Base-by-base conservation (phyloP, 1,140 invertebrate species). In the Triops longicaudatus region DNA sequence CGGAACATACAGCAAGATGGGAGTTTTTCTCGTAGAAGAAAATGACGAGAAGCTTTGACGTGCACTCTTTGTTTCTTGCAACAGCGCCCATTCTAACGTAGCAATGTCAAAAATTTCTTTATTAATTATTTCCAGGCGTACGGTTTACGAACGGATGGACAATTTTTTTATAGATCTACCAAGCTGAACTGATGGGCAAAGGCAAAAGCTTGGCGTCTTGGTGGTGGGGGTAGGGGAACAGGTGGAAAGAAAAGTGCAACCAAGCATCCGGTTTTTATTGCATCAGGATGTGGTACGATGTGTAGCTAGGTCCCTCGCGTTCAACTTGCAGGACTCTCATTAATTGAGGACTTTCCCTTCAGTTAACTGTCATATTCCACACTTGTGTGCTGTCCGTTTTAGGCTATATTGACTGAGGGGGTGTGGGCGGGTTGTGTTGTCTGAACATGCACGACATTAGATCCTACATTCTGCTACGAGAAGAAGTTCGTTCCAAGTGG, bases 231-330 rank as follows among this genome's bases (percentile, higher is more conserved):
- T 22, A 63, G 22, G 6, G 50, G 14, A 63, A 14, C 50, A 63
- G 50, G 50, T 63, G 50, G 50, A 63, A 63, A 3, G 50, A 63
- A 63, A 63, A 63, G 17, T n/a, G n/a, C 50, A 63, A 22, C 22
- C 50, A 63, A 63, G 50, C 50, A 14, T 63, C 50, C 22, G 50
- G 31, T 37, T 63, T 63, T 63, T 63, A 63, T 63, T 63, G 50
- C 50, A 63, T 63, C 50, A 63, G 50, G 50, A 63, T 63, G 50
- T 63, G 50, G 50, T 63, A 63, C 50, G 50, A 63, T 63, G n/a
- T 63, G 50, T 63, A 63, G 50, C 50, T 10, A 63, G 50, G 50
- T 0, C 22, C 50, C 22, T 63, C 22, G 50, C 7, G 9, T n/a
- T 63, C 50, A 63, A 63, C 22, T 63, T 63, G 14, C 50, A 37